Base-by-base conservation (phyloP, 2,888 invertebrate species). In the Galeruca laticollis region DNA sequence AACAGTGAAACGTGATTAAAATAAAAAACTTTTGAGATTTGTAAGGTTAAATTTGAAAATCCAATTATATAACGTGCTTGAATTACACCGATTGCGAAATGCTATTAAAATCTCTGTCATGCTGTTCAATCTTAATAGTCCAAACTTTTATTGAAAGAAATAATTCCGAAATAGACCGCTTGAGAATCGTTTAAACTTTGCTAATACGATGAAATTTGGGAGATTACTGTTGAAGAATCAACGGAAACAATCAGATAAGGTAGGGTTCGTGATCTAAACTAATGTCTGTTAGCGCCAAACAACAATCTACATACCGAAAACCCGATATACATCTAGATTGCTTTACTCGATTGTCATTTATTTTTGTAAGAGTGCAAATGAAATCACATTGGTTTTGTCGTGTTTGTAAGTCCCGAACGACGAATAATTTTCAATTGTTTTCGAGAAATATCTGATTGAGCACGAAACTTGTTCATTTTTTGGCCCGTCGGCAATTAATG, bases 381-480 rank as follows among this genome's bases (percentile, higher is more conserved):
- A 78, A 78, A 78, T 78, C 77, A 72, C 77, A 74, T 70, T 60
- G 72, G 76, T 71, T 77, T 76, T 73, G 75, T 75, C 75, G 76
- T 77, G 73, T 76, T 74, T 69, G 72, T 73, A 68, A 72, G 61
- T 65, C 66, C 43, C 70, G 63, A 59, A 57, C 63, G 64, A 57
- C 66, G 72, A 71, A 73, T 75, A 74, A 74, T 72, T 75, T 76
- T 60, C 68, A 71, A 70, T 75, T 70, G 68, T 66, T 70, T 66
- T 49, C 61, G 51, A 72, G 60, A 18, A 64, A 63, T 77, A 78
- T 78, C 78, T 65, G 77, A 77, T 76, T 71, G 60, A 67, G 68
- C 80, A 80, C 78, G 80, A 76, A 72, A 80, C 78, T 75, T 73
- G 75, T 78, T 76, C 80, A 79, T 79, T 80, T 78, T 79, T 80